Percentiles rank a stretch among this genome's conserved stretches.
Conservation (phyloP, 2,888 invertebrate genomes). For the Gibbula magus region DNA sequence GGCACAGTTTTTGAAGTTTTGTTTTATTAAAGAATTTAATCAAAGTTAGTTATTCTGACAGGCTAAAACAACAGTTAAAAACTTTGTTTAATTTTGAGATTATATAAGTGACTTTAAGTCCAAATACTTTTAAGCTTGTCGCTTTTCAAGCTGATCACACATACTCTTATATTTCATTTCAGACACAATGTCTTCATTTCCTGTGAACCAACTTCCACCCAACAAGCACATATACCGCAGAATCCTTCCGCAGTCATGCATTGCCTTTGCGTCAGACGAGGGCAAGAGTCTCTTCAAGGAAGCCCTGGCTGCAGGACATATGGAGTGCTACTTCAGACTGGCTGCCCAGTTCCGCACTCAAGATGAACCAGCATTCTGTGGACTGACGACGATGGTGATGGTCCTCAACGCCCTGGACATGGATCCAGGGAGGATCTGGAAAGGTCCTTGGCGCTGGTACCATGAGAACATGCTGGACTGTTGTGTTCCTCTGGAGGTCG, state of each 20-base stretch:
- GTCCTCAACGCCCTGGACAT: conserved; percentile 74
- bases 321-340: conserved; percentile 73
- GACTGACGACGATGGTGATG: conserved; percentile 74
- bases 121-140: too few species aligned
- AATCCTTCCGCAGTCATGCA: conserved; percentile 69
- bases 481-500: conserved; percentile 71
- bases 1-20: too few species aligned
- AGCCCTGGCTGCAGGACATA: conserved; percentile 67
- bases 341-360: conserved; percentile 75
- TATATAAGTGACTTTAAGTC: too few species aligned
- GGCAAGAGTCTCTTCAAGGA: conserved; percentile 72
- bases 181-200: background rate
- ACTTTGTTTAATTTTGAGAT: too few species aligned
- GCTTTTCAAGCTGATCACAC: too few species aligned
- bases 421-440: conserved; percentile 72
- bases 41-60: too few species aligned
- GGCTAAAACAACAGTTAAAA: too few species aligned
- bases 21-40: too few species aligned
- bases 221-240: conserved; percentile 64
- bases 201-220: background rate
- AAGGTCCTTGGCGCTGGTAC: conserved; percentile 75
- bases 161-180: background rate
- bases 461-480: conserved; percentile 76
- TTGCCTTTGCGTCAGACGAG: conserved; percentile 71
- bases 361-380: conserved; percentile 76